Conservation (phyloP, 2,888 invertebrate species). For the Helobdella robusta region DNA sequence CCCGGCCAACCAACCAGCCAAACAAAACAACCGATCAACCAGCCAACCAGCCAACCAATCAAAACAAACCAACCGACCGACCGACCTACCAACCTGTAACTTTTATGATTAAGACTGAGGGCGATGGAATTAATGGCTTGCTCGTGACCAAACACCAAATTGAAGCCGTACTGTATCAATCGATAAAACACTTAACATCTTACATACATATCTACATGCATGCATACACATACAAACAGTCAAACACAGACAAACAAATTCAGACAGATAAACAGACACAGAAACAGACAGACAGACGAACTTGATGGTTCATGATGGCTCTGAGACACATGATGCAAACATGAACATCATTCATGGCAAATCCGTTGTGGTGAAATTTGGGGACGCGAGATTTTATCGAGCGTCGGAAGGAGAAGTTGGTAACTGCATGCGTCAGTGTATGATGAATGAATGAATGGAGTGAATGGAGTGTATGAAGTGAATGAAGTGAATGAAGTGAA, state of each 20-base stretch:
- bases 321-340: conserved; percentile 97
- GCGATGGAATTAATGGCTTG: conserved; percentile 98
- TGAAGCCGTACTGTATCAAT: conserved; percentile 78
- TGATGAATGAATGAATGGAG: not conserved
- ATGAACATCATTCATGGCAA: conserved; percentile 87
- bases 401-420: not conserved
- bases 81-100: conserved; percentile 70
- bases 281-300: conserved; percentile 35
- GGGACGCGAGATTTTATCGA: not conserved
- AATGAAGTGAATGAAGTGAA: too few species aligned
- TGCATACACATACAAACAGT: too few species aligned
- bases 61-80: too few species aligned
- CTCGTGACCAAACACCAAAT: conserved; percentile 93
- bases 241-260: too few species aligned
- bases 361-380: conserved; percentile 36
- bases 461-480: not conserved
- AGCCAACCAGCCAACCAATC: too few species aligned
- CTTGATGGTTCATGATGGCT: conserved; percentile 98
- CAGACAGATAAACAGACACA: too few species aligned
- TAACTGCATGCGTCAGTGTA: not conserved
- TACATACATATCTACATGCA: too few species aligned
- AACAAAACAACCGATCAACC: too few species aligned
- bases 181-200: not conserved
- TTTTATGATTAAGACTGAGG: conserved; percentile 87
- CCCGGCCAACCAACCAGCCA: too few species aligned